Percentiles rank a stretch among this genome's conserved stretches.
Evolutionary conservation across 2,113 vertebrate genomes (phyloP).

Genomic region (Stegastes partitus): DNA sequence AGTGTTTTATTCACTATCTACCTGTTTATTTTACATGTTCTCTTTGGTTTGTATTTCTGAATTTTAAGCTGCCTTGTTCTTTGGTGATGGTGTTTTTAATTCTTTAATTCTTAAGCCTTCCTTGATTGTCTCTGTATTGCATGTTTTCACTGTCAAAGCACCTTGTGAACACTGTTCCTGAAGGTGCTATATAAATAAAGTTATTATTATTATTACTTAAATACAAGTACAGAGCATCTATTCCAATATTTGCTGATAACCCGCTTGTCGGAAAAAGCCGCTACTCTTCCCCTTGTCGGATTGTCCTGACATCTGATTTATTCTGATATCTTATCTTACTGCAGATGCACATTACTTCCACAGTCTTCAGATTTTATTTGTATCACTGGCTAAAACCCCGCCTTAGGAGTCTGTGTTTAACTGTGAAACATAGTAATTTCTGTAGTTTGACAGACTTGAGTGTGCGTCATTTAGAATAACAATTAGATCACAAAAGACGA

Average conservation of each 20-base stretch:
- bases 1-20: too few species aligned
- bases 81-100: too few species aligned
- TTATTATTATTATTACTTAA: too few species aligned
- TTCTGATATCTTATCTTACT: neutral
- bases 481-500: slow-evolving; percentile 41
- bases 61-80: too few species aligned
- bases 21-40: too few species aligned
- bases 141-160: too few species aligned
- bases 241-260: neutral
- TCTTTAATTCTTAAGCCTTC: too few species aligned
- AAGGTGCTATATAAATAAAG: too few species aligned
- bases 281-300: neutral
- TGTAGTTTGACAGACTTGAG: slow-evolving; percentile 13
- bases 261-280: neutral
- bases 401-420: slow-evolving; percentile 28
- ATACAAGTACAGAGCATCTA: too few species aligned
- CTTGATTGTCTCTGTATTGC: too few species aligned
- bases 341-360: neutral
- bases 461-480: slow-evolving; percentile 42
- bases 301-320: neutral
- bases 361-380: neutral
- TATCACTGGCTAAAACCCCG: neutral
- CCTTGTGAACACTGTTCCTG: too few species aligned
- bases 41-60: too few species aligned
- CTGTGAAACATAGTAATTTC: slow-evolving; percentile 17